These are phyloP conservation scores for Coreoperca whiteheadi DNA, from an alignment of 2,113 vertebrate genomes.

Conservation along the genomic window DNA sequence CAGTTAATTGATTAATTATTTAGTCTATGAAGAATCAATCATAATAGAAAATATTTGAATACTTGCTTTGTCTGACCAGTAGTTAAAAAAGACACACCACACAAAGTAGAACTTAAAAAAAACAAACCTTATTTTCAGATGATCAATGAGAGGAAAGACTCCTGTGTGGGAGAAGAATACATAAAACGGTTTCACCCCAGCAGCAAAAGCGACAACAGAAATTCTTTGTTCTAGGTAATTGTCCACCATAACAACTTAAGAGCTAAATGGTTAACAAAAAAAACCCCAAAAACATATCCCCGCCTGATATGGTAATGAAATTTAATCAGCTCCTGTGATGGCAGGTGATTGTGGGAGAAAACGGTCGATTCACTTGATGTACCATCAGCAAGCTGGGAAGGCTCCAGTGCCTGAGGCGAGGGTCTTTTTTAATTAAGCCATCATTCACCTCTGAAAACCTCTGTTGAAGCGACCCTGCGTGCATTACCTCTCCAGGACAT, in stretches of 20 bases:
- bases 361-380: slow-evolving; percentile 34
- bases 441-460: slow-evolving; percentile 67
- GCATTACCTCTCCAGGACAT: slow-evolving; percentile 11
- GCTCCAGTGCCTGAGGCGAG: slow-evolving; percentile 30
- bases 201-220: neutral
- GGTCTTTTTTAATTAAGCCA: slow-evolving; percentile 63
- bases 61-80: neutral
- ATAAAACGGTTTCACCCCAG: neutral
- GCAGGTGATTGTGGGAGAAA: slow-evolving; percentile 39
- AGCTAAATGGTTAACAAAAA: slow-evolving; percentile 7
- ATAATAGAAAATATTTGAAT: neutral
- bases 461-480: slow-evolving; percentile 33
- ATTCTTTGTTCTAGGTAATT: slow-evolving; percentile 18
- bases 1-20: neutral
- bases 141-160: neutral
- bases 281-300: too few relatives aligned
- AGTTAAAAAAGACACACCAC: neutral
- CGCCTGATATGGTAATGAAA: slow-evolving; percentile 46
- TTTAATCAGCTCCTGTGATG: slow-evolving; percentile 32
- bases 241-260: slow-evolving; percentile 25
- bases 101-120: neutral
- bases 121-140: neutral
- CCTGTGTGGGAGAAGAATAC: neutral
- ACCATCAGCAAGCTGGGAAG: slow-evolving; percentile 45
- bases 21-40: neutral